phyloP scores from a whole-genome alignment of 2,797 vertebrate species.

The Alauda arvensis region DNA sequence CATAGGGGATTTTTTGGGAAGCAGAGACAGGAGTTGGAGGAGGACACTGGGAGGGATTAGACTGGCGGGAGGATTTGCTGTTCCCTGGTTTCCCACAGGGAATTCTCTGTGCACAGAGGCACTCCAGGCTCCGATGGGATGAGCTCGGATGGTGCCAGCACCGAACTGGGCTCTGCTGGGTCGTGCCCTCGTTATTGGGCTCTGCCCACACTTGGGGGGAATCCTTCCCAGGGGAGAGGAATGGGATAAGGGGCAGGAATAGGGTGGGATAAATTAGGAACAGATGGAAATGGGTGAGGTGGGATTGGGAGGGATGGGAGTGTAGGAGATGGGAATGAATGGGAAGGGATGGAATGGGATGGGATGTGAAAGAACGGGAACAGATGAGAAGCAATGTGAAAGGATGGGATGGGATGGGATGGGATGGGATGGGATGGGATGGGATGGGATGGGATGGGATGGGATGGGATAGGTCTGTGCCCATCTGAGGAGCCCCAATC shows the following conservation, averaged over 20 bases:
- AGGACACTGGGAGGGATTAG: not conserved
- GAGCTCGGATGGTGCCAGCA: not conserved
- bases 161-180: not conserved
- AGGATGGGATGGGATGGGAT: not conserved
- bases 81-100: not conserved
- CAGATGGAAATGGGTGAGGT: not conserved
- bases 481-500: not conserved
- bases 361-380: too few relatives aligned
- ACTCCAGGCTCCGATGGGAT: not conserved
- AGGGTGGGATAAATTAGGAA: too few relatives aligned
- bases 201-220: not conserved
- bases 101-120: fast-evolving
- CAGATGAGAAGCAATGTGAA: too few relatives aligned
- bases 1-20: fast-evolving
- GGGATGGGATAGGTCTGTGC: not conserved
- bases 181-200: not conserved
- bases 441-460: not conserved
- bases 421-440: too few relatives aligned
- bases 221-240: not conserved
- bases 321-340: too few relatives aligned
- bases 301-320: not conserved
- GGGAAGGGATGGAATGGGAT: too few relatives aligned
- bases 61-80: fast-evolving
- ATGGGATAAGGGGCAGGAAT: too few relatives aligned
- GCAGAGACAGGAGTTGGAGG: not conserved